Evolutionary conservation across 2,888 invertebrate genomes (phyloP), one percentile per base, ranked within the genome.

Genomic region (Aleiodes alternator): DNA sequence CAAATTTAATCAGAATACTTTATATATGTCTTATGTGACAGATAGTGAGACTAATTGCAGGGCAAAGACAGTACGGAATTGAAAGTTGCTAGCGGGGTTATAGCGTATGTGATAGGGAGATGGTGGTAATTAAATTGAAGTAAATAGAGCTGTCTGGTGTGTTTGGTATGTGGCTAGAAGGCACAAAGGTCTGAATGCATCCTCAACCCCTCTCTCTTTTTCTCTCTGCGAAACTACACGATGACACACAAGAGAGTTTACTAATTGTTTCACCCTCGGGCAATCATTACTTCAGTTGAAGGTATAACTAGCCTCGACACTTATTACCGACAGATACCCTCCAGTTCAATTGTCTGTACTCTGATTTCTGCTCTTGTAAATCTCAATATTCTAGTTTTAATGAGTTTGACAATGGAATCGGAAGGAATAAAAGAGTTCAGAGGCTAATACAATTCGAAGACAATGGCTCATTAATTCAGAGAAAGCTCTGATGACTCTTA

Each of bases 71-170:
- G 23, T 51, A 0, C 6, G 56, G 9, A 50, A 51, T 51, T 66
- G 50, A 50, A 23, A 68, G 16, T 16, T 31, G 50, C 50, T 29
- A 1, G 29, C n/a, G 68, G 68, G 68, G 7, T 11, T 51, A 50
- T 4, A 51, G 4, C 31, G 14, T 11, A 1, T 53, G 64, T 61
- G 31, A 56, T 72, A 34, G 56, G 50, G 66, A 56, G 82, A 82
- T 79, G n/a, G n/a, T 81, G 81, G 85, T 86, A 88, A 88, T 88
- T 88, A 88, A 88, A 86, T 84, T 83, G 84, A 76, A 79, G 87
- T 84, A 88, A 88, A 88, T 85, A 88, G 81, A 86, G 84, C 82
- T 84, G 81, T 85, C 79, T 82, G 81, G 84, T 64, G 69, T 59
- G 59, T 72, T 72, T 69, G 81, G 77, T 78, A 77, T 50, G 57